Conservation (phyloP, 2,888 invertebrate species). For the Gymnocheta viridis region DNA sequence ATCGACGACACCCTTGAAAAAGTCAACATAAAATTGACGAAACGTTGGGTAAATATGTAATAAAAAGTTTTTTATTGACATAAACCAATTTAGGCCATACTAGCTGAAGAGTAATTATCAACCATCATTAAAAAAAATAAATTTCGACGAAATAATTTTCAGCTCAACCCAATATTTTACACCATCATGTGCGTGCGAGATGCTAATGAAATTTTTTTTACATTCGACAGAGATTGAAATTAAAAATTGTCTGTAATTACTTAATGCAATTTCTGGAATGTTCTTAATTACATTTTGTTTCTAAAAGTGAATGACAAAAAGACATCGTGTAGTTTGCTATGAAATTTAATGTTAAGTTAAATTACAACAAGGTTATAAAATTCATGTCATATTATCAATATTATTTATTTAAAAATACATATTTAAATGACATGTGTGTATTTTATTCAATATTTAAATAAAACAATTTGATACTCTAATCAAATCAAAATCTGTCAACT, state of each 20-base stretch:
- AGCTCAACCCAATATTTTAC: background rate
- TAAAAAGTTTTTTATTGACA: too few species aligned
- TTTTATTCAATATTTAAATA: too few species aligned
- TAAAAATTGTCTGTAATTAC: slow-evolving; percentile 19
- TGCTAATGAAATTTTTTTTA: slow-evolving; percentile 17
- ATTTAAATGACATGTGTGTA: too few species aligned
- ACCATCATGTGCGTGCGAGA: background rate
- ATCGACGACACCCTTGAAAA: too few species aligned
- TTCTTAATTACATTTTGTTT: slow-evolving; percentile 9
- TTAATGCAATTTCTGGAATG: slow-evolving; percentile 17
- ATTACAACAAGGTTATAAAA: background rate
- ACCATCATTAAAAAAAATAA: too few species aligned
- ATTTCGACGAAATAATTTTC: background rate
- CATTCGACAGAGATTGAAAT: background rate
- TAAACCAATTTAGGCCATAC: too few species aligned
- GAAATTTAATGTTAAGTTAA: background rate
- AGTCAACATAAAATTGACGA: too few species aligned
- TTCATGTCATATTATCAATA: background rate
- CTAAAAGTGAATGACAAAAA: background rate
- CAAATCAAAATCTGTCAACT: too few species aligned
- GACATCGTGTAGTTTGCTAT: background rate
- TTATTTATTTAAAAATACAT: too few species aligned
- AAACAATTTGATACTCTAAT: too few species aligned
- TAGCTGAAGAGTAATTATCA: too few species aligned
- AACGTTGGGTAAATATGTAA: too few species aligned